These are phyloP conservation scores for Lophotriccus pileatus DNA, from an alignment of 2,797 vertebrate species.

Conservation along the genomic window DNA sequence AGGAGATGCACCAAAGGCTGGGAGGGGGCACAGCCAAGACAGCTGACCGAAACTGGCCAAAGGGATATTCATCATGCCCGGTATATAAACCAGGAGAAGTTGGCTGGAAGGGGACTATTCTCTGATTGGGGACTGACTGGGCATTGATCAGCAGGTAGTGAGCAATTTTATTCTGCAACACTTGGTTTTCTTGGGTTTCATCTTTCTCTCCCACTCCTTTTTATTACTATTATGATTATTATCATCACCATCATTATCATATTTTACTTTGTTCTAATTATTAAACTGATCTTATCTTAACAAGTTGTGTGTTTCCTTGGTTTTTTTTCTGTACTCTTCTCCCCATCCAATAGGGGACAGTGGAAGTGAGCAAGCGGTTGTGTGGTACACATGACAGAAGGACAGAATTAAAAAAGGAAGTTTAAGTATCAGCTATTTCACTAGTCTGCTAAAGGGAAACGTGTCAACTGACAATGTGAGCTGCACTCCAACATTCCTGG, in stretches of 20 bases:
- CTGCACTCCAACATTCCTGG: too few relatives aligned
- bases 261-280: not conserved
- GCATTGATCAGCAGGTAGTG: rapidly evolving
- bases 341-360: not conserved
- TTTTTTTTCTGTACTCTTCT: not conserved
- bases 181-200: not conserved
- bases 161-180: not conserved
- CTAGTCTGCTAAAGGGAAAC: not conserved
- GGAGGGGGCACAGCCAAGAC: not conserved
- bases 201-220: not conserved
- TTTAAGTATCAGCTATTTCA: not conserved
- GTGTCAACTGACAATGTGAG: not conserved
- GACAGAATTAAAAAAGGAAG: not conserved
- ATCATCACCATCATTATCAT: not conserved
- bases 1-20: not conserved
- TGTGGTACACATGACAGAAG: not conserved
- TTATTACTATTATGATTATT: not conserved
- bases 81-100: not conserved
- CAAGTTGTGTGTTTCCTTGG: not conserved
- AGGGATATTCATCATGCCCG: not conserved
- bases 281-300: not conserved
- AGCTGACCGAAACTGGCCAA: not conserved
- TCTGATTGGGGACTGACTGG: not conserved
- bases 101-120: not conserved
- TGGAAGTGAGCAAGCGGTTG: not conserved